A percentile compares a stretch with the other conserved stretches of the same genome.
These are phyloP conservation scores for Drosophila busckii DNA, from an alignment of 1,140 invertebrate genomes.

Conservation along the genomic window DNA sequence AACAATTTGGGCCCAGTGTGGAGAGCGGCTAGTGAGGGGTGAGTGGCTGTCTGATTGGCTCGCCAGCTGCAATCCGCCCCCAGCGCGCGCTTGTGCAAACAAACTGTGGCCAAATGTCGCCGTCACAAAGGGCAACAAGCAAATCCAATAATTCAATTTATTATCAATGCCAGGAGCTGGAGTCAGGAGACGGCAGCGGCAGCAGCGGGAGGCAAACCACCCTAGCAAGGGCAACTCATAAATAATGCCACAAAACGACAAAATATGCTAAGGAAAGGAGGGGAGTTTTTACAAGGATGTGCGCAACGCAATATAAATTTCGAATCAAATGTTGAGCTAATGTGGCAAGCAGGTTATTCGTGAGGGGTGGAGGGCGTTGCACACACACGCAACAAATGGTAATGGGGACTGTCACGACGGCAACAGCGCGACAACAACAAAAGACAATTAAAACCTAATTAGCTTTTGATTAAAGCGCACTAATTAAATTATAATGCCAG, in stretches of 20 bases:
- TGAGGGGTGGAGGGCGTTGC: no score
- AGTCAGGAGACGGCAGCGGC: background rate
- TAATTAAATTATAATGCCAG: constrained; percentile 72
- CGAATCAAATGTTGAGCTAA: constrained; percentile 18
- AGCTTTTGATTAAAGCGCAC: constrained; percentile 66
- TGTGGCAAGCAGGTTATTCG: no score
- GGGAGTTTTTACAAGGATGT: background rate
- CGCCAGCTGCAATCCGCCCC: constrained; percentile 15
- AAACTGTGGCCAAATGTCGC: constrained; percentile 46
- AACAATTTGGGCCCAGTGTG: constrained; percentile 8
- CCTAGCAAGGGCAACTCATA: constrained; percentile 36
- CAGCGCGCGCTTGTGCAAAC: constrained; percentile 23
- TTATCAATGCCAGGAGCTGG: constrained; percentile 58
- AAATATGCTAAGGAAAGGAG: constrained; percentile 7
- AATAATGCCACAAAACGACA: constrained; percentile 53
- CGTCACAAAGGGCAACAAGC: constrained; percentile 61
- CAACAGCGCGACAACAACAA: constrained; percentile 24
- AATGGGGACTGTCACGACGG: no score
- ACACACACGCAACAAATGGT: constrained; percentile 29
- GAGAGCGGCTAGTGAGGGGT: background rate
- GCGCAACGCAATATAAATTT: constrained; percentile 25
- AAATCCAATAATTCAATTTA: constrained; percentile 75
- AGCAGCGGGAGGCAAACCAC: constrained; percentile 23
- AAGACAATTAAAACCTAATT: constrained; percentile 71
- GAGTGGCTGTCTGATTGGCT: background rate